phyloP scores from a whole-genome alignment of 1,140 invertebrate species.

The Brachionus sp. region DNA sequence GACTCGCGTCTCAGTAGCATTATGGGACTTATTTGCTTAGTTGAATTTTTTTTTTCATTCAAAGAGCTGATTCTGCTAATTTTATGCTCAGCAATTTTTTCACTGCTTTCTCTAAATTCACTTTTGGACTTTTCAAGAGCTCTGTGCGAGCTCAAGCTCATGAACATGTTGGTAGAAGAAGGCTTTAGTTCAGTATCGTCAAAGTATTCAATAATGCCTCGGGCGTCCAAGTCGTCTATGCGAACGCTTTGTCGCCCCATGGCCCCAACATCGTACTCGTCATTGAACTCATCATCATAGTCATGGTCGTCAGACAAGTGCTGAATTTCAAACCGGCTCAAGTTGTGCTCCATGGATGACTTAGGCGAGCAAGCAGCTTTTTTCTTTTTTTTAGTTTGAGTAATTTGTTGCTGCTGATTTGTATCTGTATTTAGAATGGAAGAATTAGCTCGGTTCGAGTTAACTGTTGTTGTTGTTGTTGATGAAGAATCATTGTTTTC shows the following conservation, averaged over 20 bases:
- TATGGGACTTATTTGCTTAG: not conserved
- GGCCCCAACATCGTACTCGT: not conserved
- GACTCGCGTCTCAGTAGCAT: not conserved
- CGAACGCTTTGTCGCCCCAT: not conserved
- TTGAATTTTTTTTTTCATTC: not conserved
- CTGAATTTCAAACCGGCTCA: not conserved
- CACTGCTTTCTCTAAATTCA: not conserved
- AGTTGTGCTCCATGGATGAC: not conserved
- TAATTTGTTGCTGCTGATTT: not conserved
- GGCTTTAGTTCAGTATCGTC: conserved; percentile 14
- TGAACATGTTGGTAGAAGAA: not conserved
- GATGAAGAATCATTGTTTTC: conserved; percentile 42
- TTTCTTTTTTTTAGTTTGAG: not conserved
- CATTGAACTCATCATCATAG: not conserved
- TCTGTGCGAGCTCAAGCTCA: not conserved
- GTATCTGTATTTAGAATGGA: not conserved
- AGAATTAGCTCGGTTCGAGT: conserved; percentile 6
- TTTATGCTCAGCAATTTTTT: not conserved
- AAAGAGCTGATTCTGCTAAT: not conserved
- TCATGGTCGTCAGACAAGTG: conserved; percentile 9
- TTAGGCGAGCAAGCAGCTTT: not conserved
- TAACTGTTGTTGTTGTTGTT: conserved; percentile 41
- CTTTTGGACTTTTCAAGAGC: not conserved
- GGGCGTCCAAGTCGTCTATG: conserved; percentile 3
- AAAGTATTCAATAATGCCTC: conserved; percentile 24